A percentile compares a stretch with the other conserved stretches of the same genome.
phyloP scores from a whole-genome alignment of 2,888 invertebrate genomes.

The Lissocephala sabroskyi region DNA sequence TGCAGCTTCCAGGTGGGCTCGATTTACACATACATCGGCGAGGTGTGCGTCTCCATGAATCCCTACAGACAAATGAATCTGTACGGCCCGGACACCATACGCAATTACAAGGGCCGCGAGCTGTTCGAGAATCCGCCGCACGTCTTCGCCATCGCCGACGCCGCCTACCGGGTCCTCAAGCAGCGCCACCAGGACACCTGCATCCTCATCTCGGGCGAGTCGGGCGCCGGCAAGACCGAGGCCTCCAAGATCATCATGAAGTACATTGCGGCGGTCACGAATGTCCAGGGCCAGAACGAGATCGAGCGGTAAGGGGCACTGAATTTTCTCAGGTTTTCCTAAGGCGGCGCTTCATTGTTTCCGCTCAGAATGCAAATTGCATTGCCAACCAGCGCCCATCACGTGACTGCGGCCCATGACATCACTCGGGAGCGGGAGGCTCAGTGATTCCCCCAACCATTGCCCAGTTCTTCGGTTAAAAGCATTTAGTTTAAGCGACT shows the following conservation, averaged over 20 bases:
- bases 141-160: slow-evolving; percentile 98
- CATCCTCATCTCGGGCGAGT: slow-evolving; percentile 98
- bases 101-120: slow-evolving; percentile 93
- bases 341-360: too few species aligned
- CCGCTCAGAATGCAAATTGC: too few species aligned
- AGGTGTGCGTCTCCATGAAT: slow-evolving; percentile 97
- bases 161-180: slow-evolving; percentile 94
- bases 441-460: slow-evolving; percentile 47
- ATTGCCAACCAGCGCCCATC: neutral
- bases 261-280: slow-evolving; percentile 97
- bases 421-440: too few species aligned
- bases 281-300: slow-evolving; percentile 91
- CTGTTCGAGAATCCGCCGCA: slow-evolving; percentile 98
- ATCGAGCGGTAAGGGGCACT: slow-evolving; percentile 85
- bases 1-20: slow-evolving; percentile 88
- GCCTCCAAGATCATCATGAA: slow-evolving; percentile 99
- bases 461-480: slow-evolving; percentile 29
- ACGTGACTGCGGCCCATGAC: neutral
- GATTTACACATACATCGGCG: slow-evolving; percentile 99
- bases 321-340: too few species aligned
- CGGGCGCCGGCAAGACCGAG: slow-evolving; percentile 98
- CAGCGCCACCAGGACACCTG: slow-evolving; percentile 94
- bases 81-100: slow-evolving; percentile 89
- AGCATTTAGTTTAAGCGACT: slow-evolving; percentile 30
- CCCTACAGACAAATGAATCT: slow-evolving; percentile 95